Base-by-base conservation (phyloP, 92 coral and sea anemone genomes). In the Phenganax subtilis region DNA sequence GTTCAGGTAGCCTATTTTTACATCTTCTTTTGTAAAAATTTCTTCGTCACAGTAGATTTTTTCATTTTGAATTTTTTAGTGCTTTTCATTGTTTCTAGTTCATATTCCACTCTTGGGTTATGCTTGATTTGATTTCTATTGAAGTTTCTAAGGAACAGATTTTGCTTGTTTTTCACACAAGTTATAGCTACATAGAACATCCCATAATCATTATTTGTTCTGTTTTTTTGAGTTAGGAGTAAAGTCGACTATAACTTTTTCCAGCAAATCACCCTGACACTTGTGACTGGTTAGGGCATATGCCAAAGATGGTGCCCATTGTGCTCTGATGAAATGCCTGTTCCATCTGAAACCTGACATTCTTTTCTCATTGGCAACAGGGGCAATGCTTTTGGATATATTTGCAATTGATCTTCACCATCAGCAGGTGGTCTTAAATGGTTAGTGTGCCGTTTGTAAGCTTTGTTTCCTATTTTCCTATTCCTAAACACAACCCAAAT, bases 181-280 rank as follows among this genome's bases (percentile, higher is more conserved):
- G 72, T 67, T 67, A 67, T 67, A 1, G 72, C 63, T 11, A 57
- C 29, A 67, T 31, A 69, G 51, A 69, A 69, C 51, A 69, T 51
- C 3, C 75, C 75, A 69, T 69, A 69, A 69, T 69, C 75, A 69
- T 69, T 69, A 51, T 69, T 69, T 51, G 75, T 69, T 69, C 54
- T 69, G n/a, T 10, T 69, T 69, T 51, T 69, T 6, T 69, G 75
- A 69, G 75, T 69, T 69, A 69, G 75, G 75, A 51, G 75, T 69
- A 69, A 69, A 69, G 30, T 69, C 75, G 75, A 69, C 75, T 69
- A 67, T 67, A 30, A 69, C 75, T 6, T 69, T 69, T 16, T 69
- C 20, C 14, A 61, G 67, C 14, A 25, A 3, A 30, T 69, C 75
- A 15, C 75, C 75, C 30, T 69, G 75, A 16, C 75, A 69, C 27